Conservation (phyloP, 2,797 vertebrate genomes). For the Pachyuromys duprasi region DNA sequence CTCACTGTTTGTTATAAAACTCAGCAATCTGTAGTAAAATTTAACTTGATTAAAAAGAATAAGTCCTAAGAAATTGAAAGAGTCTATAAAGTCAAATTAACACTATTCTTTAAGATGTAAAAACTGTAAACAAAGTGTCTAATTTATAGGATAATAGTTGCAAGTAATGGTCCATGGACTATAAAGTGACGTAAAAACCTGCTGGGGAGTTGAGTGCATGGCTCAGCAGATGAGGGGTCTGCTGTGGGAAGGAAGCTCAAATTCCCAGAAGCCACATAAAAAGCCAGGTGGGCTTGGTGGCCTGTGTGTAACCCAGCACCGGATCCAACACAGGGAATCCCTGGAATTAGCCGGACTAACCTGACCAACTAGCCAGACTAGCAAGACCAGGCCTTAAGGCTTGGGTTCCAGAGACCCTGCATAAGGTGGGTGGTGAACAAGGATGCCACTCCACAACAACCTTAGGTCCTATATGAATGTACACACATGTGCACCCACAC, state of each 20-base stretch:
- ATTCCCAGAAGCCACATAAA: background rate
- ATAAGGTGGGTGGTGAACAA: too few relatives aligned
- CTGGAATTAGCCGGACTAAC: background rate
- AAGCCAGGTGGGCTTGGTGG: background rate
- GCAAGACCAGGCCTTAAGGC: too few relatives aligned
- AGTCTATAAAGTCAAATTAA: constrained; percentile 44
- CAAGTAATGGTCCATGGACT: background rate
- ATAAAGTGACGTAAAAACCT: background rate
- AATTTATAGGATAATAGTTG: background rate
- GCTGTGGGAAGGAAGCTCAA: background rate
- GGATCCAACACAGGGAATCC: too few relatives aligned
- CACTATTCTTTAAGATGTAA: constrained; percentile 45
- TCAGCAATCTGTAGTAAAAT: constrained; percentile 46
- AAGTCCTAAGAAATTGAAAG: background rate
- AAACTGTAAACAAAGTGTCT: background rate
- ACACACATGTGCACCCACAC: too few relatives aligned
- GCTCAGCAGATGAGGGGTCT: background rate
- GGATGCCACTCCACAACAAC: background rate
- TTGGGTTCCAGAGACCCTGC: background rate
- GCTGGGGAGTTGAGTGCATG: background rate
- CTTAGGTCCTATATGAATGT: background rate
- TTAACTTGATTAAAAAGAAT: background rate
- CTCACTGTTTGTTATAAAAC: background rate
- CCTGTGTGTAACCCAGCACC: background rate
- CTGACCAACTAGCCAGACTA: background rate